These are phyloP conservation scores for Drosophila ambigua DNA, from an alignment of 1,140 invertebrate genomes.

Conservation along the genomic window DNA sequence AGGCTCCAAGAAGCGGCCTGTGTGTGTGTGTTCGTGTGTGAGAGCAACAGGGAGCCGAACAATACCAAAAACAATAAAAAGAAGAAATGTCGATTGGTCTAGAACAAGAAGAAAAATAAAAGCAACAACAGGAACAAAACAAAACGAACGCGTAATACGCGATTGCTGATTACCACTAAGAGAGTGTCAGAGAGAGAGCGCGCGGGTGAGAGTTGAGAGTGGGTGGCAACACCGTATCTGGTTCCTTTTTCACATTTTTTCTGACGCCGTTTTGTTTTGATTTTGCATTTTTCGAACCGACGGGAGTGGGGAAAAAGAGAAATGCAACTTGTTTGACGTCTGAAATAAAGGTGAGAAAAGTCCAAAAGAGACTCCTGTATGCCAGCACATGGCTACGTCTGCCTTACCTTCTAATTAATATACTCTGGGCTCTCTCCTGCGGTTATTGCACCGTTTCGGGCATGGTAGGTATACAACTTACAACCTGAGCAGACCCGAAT, in stretches of 20 bases:
- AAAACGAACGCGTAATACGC: slow-evolving; percentile 51
- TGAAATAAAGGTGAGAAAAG: neutral
- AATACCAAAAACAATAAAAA: slow-evolving; percentile 29
- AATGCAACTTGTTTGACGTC: neutral
- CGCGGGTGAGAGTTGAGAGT: slow-evolving; percentile 26
- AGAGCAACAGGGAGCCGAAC: slow-evolving; percentile 50
- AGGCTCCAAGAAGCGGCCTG: slow-evolving; percentile 59
- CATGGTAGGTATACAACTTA: too few relatives aligned
- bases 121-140: slow-evolving; percentile 27
- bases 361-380: too few relatives aligned
- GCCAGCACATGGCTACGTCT: too few relatives aligned
- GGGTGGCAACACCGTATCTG: slow-evolving; percentile 44
- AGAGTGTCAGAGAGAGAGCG: slow-evolving; percentile 2
- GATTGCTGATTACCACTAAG: slow-evolving; percentile 54
- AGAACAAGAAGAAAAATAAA: slow-evolving; percentile 41
- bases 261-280: slow-evolving; percentile 62
- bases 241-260: slow-evolving; percentile 22
- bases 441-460: too few relatives aligned
- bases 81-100: slow-evolving; percentile 57
- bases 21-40: slow-evolving; percentile 1
- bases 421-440: too few relatives aligned
- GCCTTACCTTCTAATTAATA: too few relatives aligned
- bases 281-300: slow-evolving; percentile 36
- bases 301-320: neutral
- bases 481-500: too few relatives aligned